A percentile compares a stretch with the other conserved stretches of the same genome.
Conservation (phyloP, 2,113 vertebrate species). For the Psammodynastes pulverulentus region DNA sequence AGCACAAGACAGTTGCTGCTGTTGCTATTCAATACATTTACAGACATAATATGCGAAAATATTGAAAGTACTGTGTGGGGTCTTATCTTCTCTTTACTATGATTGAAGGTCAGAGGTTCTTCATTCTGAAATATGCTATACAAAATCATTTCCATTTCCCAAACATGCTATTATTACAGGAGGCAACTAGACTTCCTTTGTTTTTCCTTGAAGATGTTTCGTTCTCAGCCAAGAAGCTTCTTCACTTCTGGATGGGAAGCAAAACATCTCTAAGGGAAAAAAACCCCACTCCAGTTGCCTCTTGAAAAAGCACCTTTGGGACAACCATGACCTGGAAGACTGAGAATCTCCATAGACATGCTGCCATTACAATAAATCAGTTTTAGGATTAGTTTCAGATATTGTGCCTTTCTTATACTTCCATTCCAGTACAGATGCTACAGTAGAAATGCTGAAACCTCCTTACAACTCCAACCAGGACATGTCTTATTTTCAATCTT, state of each 20-base stretch:
- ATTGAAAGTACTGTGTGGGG: not conserved
- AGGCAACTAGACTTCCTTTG: not conserved
- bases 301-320: not conserved
- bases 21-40: not conserved
- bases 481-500: not conserved
- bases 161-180: not conserved
- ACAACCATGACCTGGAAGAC: not conserved
- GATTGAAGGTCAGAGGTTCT: not conserved
- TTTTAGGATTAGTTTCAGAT: not conserved
- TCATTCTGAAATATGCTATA: not conserved
- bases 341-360: not conserved
- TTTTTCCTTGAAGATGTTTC: not conserved
- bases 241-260: not conserved
- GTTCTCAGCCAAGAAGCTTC: not conserved
- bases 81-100: not conserved
- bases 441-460: not conserved
- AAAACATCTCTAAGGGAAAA: not conserved
- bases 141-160: not conserved
- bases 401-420: not conserved
- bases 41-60: not conserved
- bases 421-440: not conserved
- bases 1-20: not conserved
- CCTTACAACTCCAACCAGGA: not conserved
- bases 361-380: not conserved
- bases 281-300: not conserved